Percentiles rank a stretch among this genome's conserved stretches.
phyloP scores from a whole-genome alignment of 2,888 invertebrate genomes.

The Pycnomerus fuliginosus region DNA sequence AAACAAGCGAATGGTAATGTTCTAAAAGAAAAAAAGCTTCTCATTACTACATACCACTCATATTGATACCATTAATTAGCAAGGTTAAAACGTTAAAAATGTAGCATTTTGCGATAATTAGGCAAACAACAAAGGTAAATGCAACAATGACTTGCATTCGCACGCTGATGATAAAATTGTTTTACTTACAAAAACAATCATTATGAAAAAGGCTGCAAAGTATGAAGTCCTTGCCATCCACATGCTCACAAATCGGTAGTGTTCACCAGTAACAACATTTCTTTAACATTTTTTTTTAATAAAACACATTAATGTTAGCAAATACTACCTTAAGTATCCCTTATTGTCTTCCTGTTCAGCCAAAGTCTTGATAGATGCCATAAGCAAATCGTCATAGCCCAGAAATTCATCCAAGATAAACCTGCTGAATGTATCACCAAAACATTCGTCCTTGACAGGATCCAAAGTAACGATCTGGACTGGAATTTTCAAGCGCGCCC shows the following conservation, averaged over 20 bases:
- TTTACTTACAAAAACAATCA: conserved; percentile 98
- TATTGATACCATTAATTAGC: no score
- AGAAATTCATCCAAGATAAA: conserved; percentile 89
- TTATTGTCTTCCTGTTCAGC: conserved; percentile 97
- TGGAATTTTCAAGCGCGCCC: conserved; percentile 86
- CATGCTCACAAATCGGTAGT: conserved; percentile 97
- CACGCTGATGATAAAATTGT: no score
- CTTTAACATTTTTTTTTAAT: conserved; percentile 56
- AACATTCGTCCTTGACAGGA: conserved; percentile 85
- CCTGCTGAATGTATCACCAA: conserved; percentile 89
- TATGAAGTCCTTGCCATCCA: conserved; percentile 95
- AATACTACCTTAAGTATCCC: conserved; percentile 78
- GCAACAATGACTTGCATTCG: no score
- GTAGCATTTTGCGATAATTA: no score
- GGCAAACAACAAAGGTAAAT: no score
- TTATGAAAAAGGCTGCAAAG: conserved; percentile 92
- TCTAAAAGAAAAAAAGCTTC: no score
- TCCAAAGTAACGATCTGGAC: conserved; percentile 86
- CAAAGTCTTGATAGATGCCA: conserved; percentile 93
- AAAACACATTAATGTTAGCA: background rate
- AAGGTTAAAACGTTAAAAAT: no score
- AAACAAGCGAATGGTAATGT: no score
- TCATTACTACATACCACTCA: no score
- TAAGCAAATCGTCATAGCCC: conserved; percentile 95
- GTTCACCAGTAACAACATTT: conserved; percentile 97